Evolutionary conservation across 1,140 invertebrate species (phyloP).

Genomic region (Phenacoccus solenopsis): DNA sequence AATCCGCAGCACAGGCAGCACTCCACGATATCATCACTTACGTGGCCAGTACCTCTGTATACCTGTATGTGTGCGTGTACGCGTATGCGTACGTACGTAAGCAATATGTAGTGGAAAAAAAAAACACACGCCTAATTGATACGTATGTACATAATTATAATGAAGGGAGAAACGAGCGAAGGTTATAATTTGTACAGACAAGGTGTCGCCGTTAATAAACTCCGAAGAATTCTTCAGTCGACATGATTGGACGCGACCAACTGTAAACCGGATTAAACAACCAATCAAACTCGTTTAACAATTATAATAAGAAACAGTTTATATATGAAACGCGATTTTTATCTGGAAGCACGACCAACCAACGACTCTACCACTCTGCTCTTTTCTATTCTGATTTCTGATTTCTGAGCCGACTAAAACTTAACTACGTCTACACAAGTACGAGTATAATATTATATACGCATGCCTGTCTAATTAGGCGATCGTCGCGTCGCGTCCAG

Average conservation of each 20-base stretch:
- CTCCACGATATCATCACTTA: too few relatives aligned
- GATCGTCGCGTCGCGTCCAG: too few relatives aligned
- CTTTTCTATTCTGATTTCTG: too few relatives aligned
- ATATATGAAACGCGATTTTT: neutral
- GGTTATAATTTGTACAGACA: conserved; percentile 6
- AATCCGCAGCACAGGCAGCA: too few relatives aligned
- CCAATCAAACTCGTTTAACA: conserved; percentile 13
- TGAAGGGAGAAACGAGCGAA: neutral
- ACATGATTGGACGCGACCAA: conserved; percentile 11
- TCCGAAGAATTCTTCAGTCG: neutral
- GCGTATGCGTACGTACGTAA: too few relatives aligned
- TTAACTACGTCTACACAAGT: too few relatives aligned
- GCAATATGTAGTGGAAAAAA: too few relatives aligned
- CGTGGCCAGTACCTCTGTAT: too few relatives aligned
- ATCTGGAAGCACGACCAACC: neutral
- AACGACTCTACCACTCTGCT: too few relatives aligned
- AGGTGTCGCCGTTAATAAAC: conserved; percentile 10
- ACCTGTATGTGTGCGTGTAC: too few relatives aligned
- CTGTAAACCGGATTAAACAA: conserved; percentile 15
- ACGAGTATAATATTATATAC: too few relatives aligned
- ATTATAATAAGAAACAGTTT: conserved; percentile 8
- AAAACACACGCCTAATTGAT: neutral
- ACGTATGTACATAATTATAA: too few relatives aligned
- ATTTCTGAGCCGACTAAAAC: neutral
- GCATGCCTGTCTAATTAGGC: conserved; percentile 1